Conservation (phyloP, 2,888 invertebrate genomes). For the Strigamia transsilvanica region DNA sequence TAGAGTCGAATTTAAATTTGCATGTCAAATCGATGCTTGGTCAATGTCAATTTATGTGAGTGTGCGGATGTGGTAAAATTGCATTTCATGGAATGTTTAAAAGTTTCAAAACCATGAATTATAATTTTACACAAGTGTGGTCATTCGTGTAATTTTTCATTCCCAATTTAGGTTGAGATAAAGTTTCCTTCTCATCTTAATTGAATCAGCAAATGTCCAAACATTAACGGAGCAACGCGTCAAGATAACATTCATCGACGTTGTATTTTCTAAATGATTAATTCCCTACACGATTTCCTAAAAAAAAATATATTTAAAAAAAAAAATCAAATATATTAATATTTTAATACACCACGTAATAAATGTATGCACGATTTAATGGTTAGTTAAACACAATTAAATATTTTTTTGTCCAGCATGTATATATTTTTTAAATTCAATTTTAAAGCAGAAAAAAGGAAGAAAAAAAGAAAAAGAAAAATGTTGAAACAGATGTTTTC, state of each 20-base stretch:
- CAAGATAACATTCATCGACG: slow-evolving; percentile 42
- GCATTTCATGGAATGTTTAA: slow-evolving; percentile 3
- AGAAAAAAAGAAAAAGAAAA: not conserved
- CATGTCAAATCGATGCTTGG: not conserved
- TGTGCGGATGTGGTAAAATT: not conserved
- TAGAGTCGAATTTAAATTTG: not conserved
- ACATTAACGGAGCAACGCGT: slow-evolving; percentile 31
- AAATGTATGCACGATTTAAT: too few species aligned
- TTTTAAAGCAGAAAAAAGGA: not conserved
- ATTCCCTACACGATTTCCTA: not conserved
- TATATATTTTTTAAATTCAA: too few species aligned
- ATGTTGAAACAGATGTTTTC: slow-evolving; percentile 33
- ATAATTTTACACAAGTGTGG: slow-evolving; percentile 20
- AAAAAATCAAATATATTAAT: not conserved
- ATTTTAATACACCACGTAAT: not conserved
- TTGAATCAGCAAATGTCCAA: slow-evolving; percentile 37
- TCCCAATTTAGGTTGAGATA: slow-evolving; percentile 3
- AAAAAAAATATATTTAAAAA: not conserved
- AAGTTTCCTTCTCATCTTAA: slow-evolving; percentile 42
- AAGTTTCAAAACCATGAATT: slow-evolving; percentile 1
- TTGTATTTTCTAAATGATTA: slow-evolving; percentile 19
- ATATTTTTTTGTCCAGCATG: too few species aligned
- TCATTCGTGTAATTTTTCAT: slow-evolving; percentile 18
- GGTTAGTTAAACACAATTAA: too few species aligned
- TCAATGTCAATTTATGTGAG: not conserved